Conservation (phyloP, 1,140 invertebrate genomes). For the Drosophila bipectinata region DNA sequence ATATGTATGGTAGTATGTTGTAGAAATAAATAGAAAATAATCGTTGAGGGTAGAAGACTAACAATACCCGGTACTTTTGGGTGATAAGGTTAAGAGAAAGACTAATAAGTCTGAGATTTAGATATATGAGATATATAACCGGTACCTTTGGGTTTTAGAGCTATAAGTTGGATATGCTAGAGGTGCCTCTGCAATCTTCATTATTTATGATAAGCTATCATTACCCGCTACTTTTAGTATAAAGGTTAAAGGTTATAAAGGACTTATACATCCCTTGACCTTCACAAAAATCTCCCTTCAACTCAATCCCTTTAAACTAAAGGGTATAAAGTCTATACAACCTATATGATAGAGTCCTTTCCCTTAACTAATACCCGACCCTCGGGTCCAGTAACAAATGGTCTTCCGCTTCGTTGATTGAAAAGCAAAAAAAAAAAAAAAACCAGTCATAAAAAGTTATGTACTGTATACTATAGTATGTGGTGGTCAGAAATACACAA, state of each 20-base stretch:
- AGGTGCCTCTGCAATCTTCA: no score
- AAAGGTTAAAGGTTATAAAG: no score
- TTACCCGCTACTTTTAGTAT: no score
- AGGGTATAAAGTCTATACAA: not conserved
- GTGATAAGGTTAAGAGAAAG: no score
- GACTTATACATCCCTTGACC: no score
- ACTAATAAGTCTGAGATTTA: no score
- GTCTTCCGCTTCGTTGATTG: not conserved
- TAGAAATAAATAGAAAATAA: slow-evolving; percentile 2
- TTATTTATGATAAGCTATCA: no score
- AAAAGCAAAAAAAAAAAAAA: not conserved
- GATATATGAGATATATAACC: no score
- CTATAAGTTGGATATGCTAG: no score
- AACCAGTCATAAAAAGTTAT: slow-evolving; percentile 32
- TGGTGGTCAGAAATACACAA: slow-evolving; percentile 1
- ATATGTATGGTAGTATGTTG: not conserved
- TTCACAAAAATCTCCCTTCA: no score
- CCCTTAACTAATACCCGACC: not conserved
- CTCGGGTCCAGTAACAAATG: not conserved
- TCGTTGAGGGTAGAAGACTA: not conserved
- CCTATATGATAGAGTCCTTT: not conserved
- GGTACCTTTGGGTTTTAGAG: no score
- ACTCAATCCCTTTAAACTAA: not conserved
- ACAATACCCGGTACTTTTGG: not conserved
- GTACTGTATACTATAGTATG: not conserved